phyloP scores from a whole-genome alignment of 1,140 invertebrate genomes.

The Sarcophaga peregrina region DNA sequence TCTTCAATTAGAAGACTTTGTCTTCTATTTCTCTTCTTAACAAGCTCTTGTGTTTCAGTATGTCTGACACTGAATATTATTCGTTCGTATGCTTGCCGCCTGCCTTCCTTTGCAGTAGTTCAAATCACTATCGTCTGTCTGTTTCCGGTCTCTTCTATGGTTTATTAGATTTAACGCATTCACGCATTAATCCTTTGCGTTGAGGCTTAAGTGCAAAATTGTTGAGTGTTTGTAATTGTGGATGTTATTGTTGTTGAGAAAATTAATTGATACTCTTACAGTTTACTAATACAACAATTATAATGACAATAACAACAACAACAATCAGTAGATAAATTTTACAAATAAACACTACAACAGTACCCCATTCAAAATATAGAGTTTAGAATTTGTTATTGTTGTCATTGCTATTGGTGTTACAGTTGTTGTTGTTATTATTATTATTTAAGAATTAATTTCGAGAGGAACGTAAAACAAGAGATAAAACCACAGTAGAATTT shows the following conservation, averaged over 20 bases:
- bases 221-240: background rate
- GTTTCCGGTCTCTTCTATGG: background rate
- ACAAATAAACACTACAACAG: background rate
- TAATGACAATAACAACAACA: background rate
- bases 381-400: background rate
- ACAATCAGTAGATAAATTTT: background rate
- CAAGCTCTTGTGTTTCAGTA: background rate
- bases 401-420: background rate
- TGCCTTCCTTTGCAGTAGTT: background rate
- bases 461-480: no score
- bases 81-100: background rate
- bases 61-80: background rate
- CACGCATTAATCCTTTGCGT: slow-evolving; percentile 24
- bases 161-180: slow-evolving; percentile 25
- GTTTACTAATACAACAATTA: background rate
- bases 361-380: background rate
- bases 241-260: background rate
- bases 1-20: no score
- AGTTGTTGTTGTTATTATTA: background rate
- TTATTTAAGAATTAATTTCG: no score
- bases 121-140: slow-evolving; percentile 4
- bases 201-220: slow-evolving; percentile 18
- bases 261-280: background rate
- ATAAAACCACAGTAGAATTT: background rate
- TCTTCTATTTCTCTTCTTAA: no score